Conservation (phyloP, 2,113 vertebrate species). For the Peromyscus leucopus region DNA sequence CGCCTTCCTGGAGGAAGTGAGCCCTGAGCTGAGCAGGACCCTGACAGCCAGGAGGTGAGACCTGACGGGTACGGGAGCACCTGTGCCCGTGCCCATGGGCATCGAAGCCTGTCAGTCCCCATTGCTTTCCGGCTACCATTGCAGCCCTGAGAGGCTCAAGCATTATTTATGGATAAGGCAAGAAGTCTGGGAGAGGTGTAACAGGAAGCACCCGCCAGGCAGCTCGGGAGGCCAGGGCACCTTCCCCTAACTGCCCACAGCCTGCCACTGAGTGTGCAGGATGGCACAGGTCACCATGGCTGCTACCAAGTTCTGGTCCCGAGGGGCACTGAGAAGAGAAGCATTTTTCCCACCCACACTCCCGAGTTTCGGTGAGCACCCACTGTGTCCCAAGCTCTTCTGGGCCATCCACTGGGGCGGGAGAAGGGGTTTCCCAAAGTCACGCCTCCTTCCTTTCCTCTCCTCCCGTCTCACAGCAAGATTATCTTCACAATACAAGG, state of each 20-base stretch:
- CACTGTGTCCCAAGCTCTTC: neutral
- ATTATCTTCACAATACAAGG: neutral
- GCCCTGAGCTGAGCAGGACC: neutral
- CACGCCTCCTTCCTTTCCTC: neutral
- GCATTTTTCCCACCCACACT: neutral
- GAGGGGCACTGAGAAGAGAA: neutral
- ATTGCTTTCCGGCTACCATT: neutral
- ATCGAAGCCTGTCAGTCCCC: neutral
- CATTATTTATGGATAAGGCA: neutral
- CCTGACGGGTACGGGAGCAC: neutral
- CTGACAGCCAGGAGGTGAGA: neutral
- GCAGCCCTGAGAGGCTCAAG: neutral
- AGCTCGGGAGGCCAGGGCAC: neutral
- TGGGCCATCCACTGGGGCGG: neutral
- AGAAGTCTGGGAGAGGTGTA: neutral
- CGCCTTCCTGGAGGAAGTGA: neutral
- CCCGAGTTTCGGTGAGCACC: fast-evolving
- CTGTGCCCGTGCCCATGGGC: neutral
- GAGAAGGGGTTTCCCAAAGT: too few species aligned
- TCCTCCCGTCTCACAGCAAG: neutral
- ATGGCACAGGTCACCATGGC: neutral
- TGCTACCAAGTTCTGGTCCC: neutral
- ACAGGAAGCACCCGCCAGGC: neutral
- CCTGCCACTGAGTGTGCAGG: neutral
- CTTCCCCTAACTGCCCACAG: neutral